These are phyloP conservation scores for Eulimnadia texana DNA, from an alignment of 1,140 invertebrate genomes.

Conservation along the genomic window DNA sequence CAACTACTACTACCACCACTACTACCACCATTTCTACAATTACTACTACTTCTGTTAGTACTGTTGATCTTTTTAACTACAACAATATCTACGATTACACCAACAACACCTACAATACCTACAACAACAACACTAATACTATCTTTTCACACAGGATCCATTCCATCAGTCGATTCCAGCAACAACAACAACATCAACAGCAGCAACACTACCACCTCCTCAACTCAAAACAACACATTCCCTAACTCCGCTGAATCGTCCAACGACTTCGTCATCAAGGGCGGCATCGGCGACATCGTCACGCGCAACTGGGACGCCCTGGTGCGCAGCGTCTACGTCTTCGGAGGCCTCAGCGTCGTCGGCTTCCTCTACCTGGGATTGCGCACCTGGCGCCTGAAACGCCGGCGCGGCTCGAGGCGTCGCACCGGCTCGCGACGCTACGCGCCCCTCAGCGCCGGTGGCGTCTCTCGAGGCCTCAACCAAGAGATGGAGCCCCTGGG, in stretches of 20 bases:
- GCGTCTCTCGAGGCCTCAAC: neutral
- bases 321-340: slow-evolving; percentile 7
- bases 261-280: neutral
- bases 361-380: slow-evolving; percentile 6
- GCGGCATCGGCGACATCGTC: neutral
- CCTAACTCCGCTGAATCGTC: neutral
- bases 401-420: neutral
- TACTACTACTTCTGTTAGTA: no score
- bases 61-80: no score
- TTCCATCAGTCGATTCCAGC: no score
- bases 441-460: neutral
- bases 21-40: no score
- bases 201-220: no score
- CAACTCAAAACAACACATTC: neutral
- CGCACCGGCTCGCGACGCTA: slow-evolving; percentile 3
- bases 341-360: neutral
- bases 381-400: slow-evolving; percentile 1
- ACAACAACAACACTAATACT: no score
- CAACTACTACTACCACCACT: no score
- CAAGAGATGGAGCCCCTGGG: slow-evolving; percentile 9
- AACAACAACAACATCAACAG: no score
- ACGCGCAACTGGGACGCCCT: slow-evolving; percentile 1
- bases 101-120: no score
- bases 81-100: no score
- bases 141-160: no score